Percentiles rank a stretch among this genome's conserved stretches.
phyloP scores from a whole-genome alignment of 2,113 vertebrate species.

The human (Homo sapiens) region DNA sequence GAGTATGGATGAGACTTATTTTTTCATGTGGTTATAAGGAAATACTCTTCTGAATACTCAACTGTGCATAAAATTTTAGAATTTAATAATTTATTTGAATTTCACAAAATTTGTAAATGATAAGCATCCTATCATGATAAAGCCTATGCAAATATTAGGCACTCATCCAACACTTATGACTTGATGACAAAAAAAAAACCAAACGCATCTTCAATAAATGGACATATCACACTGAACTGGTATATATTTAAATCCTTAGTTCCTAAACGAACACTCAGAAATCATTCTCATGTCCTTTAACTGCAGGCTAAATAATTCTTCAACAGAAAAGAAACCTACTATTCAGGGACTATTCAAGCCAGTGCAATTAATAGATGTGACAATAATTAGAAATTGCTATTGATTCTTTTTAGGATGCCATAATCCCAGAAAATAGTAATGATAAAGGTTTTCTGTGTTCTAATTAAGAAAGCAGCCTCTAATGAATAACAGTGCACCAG shows the following conservation, averaged over 20 bases:
- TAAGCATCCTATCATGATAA: background rate
- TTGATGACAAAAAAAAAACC: background rate
- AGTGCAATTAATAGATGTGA: background rate
- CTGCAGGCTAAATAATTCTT: background rate
- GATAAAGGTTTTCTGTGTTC: background rate
- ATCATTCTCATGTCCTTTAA: background rate
- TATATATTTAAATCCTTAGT: background rate
- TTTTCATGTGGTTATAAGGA: background rate
- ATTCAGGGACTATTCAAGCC: background rate
- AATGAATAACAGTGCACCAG: background rate
- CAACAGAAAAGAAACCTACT: constrained; percentile 12
- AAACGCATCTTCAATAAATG: background rate
- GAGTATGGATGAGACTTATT: background rate
- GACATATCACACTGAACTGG: background rate
- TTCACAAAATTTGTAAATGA: background rate
- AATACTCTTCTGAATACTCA: background rate
- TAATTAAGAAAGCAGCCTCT: constrained; percentile 9
- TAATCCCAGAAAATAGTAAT: background rate
- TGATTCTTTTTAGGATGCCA: background rate
- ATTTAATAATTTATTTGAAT: background rate
- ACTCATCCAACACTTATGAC: background rate
- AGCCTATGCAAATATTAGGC: background rate
- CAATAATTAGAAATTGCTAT: constrained; percentile 6
- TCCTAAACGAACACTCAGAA: background rate
- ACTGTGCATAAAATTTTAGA: background rate